Conservation (phyloP, 1,140 invertebrate species). For the Anoplolepis gracilipes region DNA sequence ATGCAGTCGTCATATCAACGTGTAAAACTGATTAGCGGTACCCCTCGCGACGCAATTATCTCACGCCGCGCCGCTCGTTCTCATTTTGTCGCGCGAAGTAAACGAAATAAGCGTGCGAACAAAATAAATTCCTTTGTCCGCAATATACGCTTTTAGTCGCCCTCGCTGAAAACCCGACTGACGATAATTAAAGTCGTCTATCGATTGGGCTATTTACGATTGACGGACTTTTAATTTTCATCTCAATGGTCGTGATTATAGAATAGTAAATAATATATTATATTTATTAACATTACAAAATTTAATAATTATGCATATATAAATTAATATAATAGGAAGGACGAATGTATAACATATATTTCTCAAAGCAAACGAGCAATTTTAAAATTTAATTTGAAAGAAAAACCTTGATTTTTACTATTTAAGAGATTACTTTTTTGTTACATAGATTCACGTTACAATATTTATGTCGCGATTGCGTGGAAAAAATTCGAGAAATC, state of each 20-base stretch:
- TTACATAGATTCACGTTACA: neutral
- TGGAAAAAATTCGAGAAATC: neutral
- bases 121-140: conserved; percentile 55
- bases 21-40: conserved; percentile 74
- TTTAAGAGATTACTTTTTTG: neutral
- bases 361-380: neutral
- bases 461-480: neutral
- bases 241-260: neutral
- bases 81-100: conserved; percentile 22
- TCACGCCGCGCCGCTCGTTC: conserved; percentile 59
- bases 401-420: neutral
- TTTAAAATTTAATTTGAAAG: conserved; percentile 10
- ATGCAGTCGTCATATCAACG: conserved; percentile 48
- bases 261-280: neutral
- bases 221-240: conserved; percentile 2
- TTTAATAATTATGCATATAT: neutral
- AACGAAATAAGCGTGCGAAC: conserved; percentile 49
- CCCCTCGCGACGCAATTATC: conserved; percentile 74
- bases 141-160: conserved; percentile 30
- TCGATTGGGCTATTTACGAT: conserved; percentile 21
- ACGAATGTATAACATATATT: neutral
- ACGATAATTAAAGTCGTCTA: conserved; percentile 16
- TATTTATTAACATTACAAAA: neutral
- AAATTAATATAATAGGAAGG: neutral
- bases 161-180: neutral